These are phyloP conservation scores for Empis livida DNA, from an alignment of 2,888 invertebrate genomes.

Conservation along the genomic window DNA sequence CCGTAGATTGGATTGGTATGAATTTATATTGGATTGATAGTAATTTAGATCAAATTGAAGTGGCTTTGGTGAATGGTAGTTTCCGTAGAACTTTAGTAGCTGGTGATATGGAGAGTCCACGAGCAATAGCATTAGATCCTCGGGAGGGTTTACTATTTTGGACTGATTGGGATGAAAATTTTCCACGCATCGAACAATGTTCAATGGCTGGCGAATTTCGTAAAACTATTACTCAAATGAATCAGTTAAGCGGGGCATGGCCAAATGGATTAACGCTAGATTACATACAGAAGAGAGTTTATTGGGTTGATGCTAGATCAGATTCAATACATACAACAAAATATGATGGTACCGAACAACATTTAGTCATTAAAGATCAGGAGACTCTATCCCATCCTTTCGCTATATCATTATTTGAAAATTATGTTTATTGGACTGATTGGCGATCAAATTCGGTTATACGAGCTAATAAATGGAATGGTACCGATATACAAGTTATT, in stretches of 20 bases:
- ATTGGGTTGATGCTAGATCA: constrained; percentile 80
- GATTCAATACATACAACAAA: constrained; percentile 76
- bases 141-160: constrained; percentile 66
- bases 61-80: constrained; percentile 58
- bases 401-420: constrained; percentile 73
- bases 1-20: constrained; percentile 77
- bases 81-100: constrained; percentile 65
- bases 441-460: constrained; percentile 82
- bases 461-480: constrained; percentile 79
- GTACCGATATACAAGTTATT: constrained; percentile 60
- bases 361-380: constrained; percentile 50
- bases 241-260: constrained; percentile 52
- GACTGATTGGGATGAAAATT: constrained; percentile 73
- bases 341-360: constrained; percentile 65
- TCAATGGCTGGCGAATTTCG: constrained; percentile 63
- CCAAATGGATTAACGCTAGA: constrained; percentile 75
- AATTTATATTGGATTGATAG: constrained; percentile 85
- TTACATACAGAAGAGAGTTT: constrained; percentile 56
- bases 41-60: constrained; percentile 72
- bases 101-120: constrained; percentile 70
- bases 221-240: constrained; percentile 39
- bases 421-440: constrained; percentile 87
- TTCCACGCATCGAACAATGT: constrained; percentile 70
- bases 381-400: constrained; percentile 76
- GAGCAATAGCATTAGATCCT: constrained; percentile 73